Percentiles rank a stretch among this genome's conserved stretches.
phyloP scores from a whole-genome alignment of 2,113 vertebrate species.

The Cynopterus brachyotis region DNA sequence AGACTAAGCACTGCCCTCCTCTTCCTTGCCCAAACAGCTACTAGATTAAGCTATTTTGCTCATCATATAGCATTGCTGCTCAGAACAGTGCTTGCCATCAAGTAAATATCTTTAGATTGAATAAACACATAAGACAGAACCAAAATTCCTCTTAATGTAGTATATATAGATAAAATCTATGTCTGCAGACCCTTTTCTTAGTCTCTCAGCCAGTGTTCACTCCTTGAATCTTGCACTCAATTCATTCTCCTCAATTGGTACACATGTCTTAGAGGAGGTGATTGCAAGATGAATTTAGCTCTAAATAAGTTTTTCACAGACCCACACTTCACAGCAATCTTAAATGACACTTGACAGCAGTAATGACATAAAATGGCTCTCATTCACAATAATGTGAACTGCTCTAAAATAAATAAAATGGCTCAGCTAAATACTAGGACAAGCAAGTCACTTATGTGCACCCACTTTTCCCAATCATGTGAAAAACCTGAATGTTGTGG shows the following conservation, averaged over 20 bases:
- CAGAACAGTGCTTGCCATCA: background rate
- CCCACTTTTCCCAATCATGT: background rate
- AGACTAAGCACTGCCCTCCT: background rate
- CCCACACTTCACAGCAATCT: background rate
- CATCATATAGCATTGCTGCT: fast-evolving
- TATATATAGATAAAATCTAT: background rate
- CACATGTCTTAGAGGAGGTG: background rate
- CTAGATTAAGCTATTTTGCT: background rate
- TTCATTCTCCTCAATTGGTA: background rate
- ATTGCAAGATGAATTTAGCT: background rate
- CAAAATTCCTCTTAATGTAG: background rate
- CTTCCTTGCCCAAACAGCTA: background rate
- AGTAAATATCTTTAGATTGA: background rate
- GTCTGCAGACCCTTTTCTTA: background rate
- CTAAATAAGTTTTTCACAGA: background rate
- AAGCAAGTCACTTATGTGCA: background rate
- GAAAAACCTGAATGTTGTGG: background rate
- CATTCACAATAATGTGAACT: background rate
- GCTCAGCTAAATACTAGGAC: background rate
- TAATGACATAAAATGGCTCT: background rate
- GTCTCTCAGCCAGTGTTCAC: background rate
- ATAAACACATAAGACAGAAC: background rate
- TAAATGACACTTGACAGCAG: background rate
- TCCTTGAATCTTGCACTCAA: background rate
- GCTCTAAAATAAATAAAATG: conserved; percentile 18